A percentile compares a stretch with the other conserved stretches of the same genome.
phyloP scores from a whole-genome alignment of 1,140 invertebrate genomes.

The Pseudomyrmex gracilis region DNA sequence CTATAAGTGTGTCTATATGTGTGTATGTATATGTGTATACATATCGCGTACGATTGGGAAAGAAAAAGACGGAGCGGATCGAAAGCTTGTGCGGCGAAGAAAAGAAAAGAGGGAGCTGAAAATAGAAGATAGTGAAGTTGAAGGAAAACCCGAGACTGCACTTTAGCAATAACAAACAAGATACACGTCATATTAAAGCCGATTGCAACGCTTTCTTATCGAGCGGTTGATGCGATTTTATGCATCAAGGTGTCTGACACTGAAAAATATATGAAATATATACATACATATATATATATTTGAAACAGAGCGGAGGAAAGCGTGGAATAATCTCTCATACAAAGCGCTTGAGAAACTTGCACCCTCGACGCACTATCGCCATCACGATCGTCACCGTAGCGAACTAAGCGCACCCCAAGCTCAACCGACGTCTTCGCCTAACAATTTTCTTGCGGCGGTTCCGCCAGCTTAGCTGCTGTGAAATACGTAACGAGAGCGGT shows the following conservation, averaged over 20 bases:
- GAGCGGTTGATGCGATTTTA: constrained; percentile 70
- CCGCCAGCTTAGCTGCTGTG: constrained; percentile 8
- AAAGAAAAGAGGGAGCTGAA: neutral
- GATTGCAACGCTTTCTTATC: constrained; percentile 74
- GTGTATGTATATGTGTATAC: neutral
- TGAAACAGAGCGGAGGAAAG: constrained; percentile 40
- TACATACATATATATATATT: constrained; percentile 67
- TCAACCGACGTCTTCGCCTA: neutral
- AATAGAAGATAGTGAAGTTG: neutral
- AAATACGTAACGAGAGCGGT: constrained; percentile 35
- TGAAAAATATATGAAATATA: too few relatives aligned
- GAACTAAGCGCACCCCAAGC: neutral
- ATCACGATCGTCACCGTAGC: constrained; percentile 17
- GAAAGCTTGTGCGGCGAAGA: neutral
- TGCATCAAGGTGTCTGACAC: constrained; percentile 50
- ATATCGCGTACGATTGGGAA: neutral
- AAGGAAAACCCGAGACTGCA: constrained; percentile 66
- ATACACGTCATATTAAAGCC: constrained; percentile 78
- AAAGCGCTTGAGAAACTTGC: constrained; percentile 8
- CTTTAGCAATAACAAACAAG: constrained; percentile 73
- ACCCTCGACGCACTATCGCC: neutral
- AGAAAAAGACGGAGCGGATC: constrained; percentile 8
- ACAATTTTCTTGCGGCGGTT: constrained; percentile 43
- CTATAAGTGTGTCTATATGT: neutral
- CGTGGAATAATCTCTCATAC: constrained; percentile 63